Evolutionary conservation across 2,113 vertebrate genomes (phyloP), one percentile per base, ranked within the genome.

Genomic region (Notothenia coriiceps): DNA sequence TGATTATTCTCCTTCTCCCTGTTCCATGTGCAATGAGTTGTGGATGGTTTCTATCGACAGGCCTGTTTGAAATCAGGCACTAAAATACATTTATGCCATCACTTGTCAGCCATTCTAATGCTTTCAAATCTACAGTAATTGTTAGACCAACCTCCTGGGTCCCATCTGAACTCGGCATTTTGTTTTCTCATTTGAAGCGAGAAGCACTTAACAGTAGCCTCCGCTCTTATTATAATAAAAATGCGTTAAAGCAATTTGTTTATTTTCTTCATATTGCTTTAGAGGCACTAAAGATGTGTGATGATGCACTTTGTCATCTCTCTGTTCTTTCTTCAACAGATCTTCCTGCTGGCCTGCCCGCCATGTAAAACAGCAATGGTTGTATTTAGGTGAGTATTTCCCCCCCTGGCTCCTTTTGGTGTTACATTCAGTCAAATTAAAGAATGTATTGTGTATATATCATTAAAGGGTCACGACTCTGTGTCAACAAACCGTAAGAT

Each of bases 271-370:
- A 40, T 40, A 40, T 65, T 56, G 64, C 80, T 74, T 51, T 79
- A 20, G 33, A 61, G 77, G 64, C 64, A 12, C 59, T 78, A 1
- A 43, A 67, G 54, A 75, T 61, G 51, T 75, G 64, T 54, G 54
- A 83, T 72, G 14, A 74, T 67, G 60, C 22, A 2, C 3, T 72
- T 79, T 80, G 55, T 81, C 22, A 20, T 80, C 35, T 81, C 67
- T 74, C n/a, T 79, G 8, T 83, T 25, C 87, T 83, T 91, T 80
- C 15, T 1, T 95, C 94, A 86, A 76, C 96, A 99, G 98, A 99
- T 99, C 91, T 98, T 99, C 91, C 96, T 99, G 72, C 94, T 99
- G 85, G 97, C 97, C 84, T 99, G 97, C 77, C 97, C 98, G 17
- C 98, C 98, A 0, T 96, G 97, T 90, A 96, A 96, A 49, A 92